Conservation (phyloP, 2,888 invertebrate species). For the Helobdella robusta region DNA sequence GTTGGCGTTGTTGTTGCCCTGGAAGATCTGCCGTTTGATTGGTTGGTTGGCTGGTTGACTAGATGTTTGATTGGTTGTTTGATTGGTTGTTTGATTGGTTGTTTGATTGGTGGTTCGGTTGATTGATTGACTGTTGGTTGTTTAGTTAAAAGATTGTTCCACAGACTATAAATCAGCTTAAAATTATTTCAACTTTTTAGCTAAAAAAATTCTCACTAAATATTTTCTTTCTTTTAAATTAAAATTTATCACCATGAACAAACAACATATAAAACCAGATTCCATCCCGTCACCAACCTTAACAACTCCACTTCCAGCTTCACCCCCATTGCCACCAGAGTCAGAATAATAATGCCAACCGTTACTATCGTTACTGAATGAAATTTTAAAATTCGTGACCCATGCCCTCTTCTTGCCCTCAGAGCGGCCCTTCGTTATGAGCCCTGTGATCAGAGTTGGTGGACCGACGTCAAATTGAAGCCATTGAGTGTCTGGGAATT, state of each 20-base stretch:
- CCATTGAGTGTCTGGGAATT: slow-evolving; percentile 52
- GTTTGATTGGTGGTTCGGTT: no score
- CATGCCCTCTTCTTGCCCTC: slow-evolving; percentile 52
- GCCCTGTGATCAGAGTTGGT: slow-evolving; percentile 52
- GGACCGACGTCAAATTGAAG: slow-evolving; percentile 54
- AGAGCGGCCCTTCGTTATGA: slow-evolving; percentile 53
- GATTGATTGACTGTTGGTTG: background rate
- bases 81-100: no score
- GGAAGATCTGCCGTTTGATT: slow-evolving; percentile 13
- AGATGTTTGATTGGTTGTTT: no score
- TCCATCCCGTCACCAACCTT: no score
- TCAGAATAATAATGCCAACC: slow-evolving; percentile 54
- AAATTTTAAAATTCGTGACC: slow-evolving; percentile 53
- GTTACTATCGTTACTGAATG: slow-evolving; percentile 53
- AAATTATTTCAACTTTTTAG: no score
- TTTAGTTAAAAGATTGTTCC: no score
- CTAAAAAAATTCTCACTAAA: no score
- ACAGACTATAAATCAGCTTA: no score
- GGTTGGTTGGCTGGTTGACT: no score
- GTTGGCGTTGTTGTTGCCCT: slow-evolving; percentile 25
- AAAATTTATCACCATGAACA: no score
- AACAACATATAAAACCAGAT: no score
- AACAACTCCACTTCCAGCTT: slow-evolving; percentile 37
- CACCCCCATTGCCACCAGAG: slow-evolving; percentile 51
- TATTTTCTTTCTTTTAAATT: no score